Percentiles rank a stretch among this genome's conserved stretches.
These are phyloP conservation scores for Dicerorhinus sumatrensis DNA, from an alignment of 2,113 vertebrate species.

Conservation along the genomic window DNA sequence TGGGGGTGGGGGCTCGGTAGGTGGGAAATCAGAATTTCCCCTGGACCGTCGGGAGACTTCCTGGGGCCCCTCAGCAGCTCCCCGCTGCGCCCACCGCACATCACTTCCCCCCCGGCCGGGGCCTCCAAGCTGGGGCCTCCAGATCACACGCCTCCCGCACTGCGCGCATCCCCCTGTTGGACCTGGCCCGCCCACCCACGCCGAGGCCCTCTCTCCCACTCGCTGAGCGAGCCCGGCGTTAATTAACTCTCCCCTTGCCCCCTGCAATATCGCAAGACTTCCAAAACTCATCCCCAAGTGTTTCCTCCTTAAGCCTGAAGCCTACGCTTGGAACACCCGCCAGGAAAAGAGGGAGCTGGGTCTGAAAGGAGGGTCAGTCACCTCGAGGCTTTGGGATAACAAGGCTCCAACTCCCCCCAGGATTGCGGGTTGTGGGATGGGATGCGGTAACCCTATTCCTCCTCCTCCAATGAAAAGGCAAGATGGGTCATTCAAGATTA, in stretches of 20 bases:
- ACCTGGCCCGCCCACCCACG: slow-evolving; percentile 72
- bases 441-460: background rate
- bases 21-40: slow-evolving; percentile 57
- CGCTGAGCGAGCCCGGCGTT: background rate
- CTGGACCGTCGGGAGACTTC: background rate
- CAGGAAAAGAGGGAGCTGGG: background rate
- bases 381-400: background rate
- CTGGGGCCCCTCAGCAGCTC: background rate
- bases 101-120: background rate
- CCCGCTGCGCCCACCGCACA: background rate
- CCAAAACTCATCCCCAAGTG: slow-evolving; percentile 15
- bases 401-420: background rate
- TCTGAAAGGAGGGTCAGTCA: background rate
- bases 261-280: background rate
- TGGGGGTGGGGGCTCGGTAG: slow-evolving; percentile 37
- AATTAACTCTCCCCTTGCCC: slow-evolving; percentile 60
- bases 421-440: background rate
- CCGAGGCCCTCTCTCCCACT: slow-evolving; percentile 18
- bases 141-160: background rate
- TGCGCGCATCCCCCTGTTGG: background rate
- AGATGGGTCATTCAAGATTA: background rate
- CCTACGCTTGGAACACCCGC: background rate
- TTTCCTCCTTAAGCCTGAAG: slow-evolving; percentile 35
- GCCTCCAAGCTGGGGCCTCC: background rate
- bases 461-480: background rate